Base-by-base conservation (phyloP, 1,140 invertebrate genomes). In the Teleopsis dalmanni region DNA sequence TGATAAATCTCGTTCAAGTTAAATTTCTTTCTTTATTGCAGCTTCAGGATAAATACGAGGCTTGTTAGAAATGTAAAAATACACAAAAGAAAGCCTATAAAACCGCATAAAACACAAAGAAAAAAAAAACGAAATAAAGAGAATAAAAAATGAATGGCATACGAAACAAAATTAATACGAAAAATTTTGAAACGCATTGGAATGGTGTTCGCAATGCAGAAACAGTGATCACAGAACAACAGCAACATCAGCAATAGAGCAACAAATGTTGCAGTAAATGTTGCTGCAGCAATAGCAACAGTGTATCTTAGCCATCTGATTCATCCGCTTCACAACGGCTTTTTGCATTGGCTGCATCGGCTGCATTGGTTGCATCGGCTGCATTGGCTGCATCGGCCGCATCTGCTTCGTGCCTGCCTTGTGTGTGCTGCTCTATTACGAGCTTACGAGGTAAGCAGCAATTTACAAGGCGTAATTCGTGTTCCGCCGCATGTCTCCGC, bases 121-220 rank as follows among this genome's bases (percentile, higher is more conserved):
- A n/a, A n/a, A n/a, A n/a, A n/a, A n/a, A n/a, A n/a, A n/a, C n/a
- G n/a, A n/a, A n/a, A n/a, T n/a, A n/a, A n/a, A n/a, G n/a, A 18
- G 26, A 21, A 33, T 44, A 31, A 44, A 25, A 23, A 11, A 3
- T 27, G 40, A 22, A 44, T 27, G 14, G 5, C n/a, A 21, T 9
- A 27, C 21, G 26, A 47, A 40, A 38, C 14, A 26, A 14, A 38
- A 42, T 33, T 16, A 26, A 43, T 35, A 52, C 47, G 22, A 34
- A 42, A 43, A 40, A 48, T 47, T 43, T 48, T 47, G 46, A 23
- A 47, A 52, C 50, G 46, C 45, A 52, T 52, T 40, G 50, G 50
- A 52, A 52, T 52, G 50, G 45, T 52, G 50, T 52, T 48, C 48
- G 45, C 46, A 48, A 52, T 52, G 50, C 45, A 44, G 45, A 40